A percentile compares a stretch with the other conserved stretches of the same genome.
phyloP scores from a whole-genome alignment of 2,113 vertebrate species.

The Stercorarius parasiticus region DNA sequence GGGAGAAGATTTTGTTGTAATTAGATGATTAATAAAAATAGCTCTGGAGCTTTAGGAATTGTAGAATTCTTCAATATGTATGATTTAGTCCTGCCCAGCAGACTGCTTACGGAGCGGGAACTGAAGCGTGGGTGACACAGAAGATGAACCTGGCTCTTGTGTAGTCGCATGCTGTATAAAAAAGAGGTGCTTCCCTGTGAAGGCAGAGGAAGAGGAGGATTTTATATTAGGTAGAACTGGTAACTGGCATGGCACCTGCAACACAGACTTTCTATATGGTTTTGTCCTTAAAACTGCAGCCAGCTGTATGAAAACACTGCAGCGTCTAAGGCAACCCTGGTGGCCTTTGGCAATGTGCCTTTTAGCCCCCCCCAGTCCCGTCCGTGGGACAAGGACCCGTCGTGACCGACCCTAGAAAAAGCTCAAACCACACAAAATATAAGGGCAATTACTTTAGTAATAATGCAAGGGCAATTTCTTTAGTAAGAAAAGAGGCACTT shows the following conservation, averaged over 20 bases:
- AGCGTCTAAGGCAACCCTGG: background rate
- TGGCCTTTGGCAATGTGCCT: background rate
- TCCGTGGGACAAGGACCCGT: fast-evolving
- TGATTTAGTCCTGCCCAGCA: background rate
- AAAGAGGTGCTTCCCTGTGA: background rate
- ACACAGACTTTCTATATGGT: background rate
- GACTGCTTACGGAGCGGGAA: background rate
- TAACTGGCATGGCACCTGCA: background rate
- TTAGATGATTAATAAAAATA: background rate
- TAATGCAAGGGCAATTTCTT: background rate
- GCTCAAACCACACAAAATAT: background rate
- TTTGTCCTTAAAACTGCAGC: background rate
- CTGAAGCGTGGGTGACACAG: background rate
- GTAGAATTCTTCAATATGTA: background rate
- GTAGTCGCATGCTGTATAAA: background rate
- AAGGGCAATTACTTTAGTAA: background rate
- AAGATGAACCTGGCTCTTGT: background rate
- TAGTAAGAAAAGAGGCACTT: background rate
- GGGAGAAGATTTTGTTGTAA: background rate
- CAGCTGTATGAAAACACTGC: background rate
- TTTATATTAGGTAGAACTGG: background rate
- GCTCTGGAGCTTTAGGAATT: background rate
- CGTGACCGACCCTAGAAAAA: background rate
- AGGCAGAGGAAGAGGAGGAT: background rate
- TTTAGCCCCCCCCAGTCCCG: background rate